Percentiles rank a stretch among this genome's conserved stretches.
These are phyloP conservation scores for Melanotaenia duboulayi DNA, from an alignment of 2,113 vertebrate genomes.

Conservation along the genomic window DNA sequence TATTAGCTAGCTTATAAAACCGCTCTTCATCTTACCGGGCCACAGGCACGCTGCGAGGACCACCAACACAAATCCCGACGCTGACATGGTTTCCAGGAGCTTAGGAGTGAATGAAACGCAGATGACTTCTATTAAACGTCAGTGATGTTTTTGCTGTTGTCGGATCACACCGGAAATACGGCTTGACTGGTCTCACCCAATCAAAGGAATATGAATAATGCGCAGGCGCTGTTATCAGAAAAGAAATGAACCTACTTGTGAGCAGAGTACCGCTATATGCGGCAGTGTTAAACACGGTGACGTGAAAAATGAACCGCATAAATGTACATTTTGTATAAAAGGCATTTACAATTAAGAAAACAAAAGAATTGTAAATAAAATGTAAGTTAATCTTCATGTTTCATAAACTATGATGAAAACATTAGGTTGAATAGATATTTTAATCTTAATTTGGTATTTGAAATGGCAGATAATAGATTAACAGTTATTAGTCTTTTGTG, in stretches of 20 bases:
- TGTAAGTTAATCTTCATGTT: no score
- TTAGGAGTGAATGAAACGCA: neutral
- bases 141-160: neutral
- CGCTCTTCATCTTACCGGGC: conserved; percentile 58
- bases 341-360: no score
- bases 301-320: no score
- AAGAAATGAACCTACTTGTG: neutral
- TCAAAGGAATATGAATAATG: conserved; percentile 4
- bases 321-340: no score
- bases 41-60: conserved; percentile 43
- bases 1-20: neutral
- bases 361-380: no score
- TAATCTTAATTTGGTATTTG: no score
- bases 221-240: conserved; percentile 38
- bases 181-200: neutral
- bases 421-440: no score
- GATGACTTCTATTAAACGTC: conserved; percentile 8
- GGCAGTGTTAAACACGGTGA: no score
- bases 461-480: no score
- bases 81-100: conserved; percentile 44
- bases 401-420: no score
- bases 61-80: conserved; percentile 31
- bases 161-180: conserved; percentile 43
- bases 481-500: no score
- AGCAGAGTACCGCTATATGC: no score